Evolutionary conservation across 2,888 invertebrate genomes (phyloP).

Genomic region (Tanypteryx hageni): DNA sequence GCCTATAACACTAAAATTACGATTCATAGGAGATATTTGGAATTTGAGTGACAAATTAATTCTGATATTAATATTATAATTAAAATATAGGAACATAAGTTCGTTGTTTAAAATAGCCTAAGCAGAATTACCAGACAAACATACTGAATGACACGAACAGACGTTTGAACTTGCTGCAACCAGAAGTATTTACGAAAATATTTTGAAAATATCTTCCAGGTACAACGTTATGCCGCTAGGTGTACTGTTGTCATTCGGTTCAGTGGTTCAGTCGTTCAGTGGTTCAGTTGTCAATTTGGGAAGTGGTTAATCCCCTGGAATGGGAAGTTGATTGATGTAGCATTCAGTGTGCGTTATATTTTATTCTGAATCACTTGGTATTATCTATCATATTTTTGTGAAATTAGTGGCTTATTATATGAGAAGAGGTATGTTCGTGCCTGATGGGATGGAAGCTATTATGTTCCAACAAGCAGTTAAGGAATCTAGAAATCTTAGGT

Average conservation of each 20-base stretch:
- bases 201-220: not conserved
- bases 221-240: conserved; percentile 12
- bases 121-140: no score
- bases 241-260: not conserved
- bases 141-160: no score
- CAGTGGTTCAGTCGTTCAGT: not conserved
- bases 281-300: conserved; percentile 8
- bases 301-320: not conserved
- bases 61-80: no score
- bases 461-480: not conserved
- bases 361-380: not conserved
- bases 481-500: not conserved
- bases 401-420: not conserved
- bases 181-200: no score
- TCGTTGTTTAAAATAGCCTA: no score
- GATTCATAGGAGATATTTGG: no score
- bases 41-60: no score
- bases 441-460: not conserved
- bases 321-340: not conserved
- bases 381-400: not conserved
- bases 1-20: no score
- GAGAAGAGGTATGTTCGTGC: not conserved
- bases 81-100: no score
- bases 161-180: no score
- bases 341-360: not conserved